Percentiles rank a stretch among this genome's conserved stretches.
Conservation (phyloP, 2,797 vertebrate species). For the Myotis daubentonii region DNA sequence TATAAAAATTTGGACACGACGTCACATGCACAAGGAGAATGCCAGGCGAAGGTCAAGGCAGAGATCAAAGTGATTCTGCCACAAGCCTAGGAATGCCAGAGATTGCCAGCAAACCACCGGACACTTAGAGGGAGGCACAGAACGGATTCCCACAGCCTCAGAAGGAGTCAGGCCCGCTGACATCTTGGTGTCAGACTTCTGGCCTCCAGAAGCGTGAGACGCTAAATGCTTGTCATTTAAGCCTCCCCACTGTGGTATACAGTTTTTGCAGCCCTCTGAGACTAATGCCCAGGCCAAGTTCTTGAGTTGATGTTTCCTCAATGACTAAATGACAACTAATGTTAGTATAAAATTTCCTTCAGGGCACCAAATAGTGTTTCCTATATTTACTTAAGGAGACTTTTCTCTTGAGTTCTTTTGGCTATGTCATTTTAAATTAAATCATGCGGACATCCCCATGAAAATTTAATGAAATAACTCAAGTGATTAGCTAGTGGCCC, state of each 20-base stretch:
- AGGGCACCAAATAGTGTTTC: not conserved
- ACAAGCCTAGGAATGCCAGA: not conserved
- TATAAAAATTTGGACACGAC: not conserved
- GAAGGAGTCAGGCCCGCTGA: not conserved
- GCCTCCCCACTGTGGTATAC: fast-evolving
- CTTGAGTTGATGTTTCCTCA: not conserved
- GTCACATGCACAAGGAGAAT: not conserved
- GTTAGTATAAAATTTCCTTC: not conserved
- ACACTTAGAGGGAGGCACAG: not conserved
- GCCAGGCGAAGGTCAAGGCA: not conserved
- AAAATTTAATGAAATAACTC: not conserved
- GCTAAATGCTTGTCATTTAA: not conserved
- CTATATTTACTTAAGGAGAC: not conserved
- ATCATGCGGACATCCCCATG: not conserved
- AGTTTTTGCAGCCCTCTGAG: too few relatives aligned
- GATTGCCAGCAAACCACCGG: not conserved
- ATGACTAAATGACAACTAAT: not conserved
- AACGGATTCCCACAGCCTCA: not conserved
- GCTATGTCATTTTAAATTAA: not conserved
- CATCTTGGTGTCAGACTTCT: not conserved
- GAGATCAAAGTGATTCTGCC: not conserved
- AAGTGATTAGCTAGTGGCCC: not conserved
- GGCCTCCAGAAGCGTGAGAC: not conserved
- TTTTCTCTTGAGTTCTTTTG: not conserved
- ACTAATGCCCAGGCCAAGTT: not conserved